These are phyloP conservation scores for Steinernema carpocapsae DNA, from an alignment of 2,888 invertebrate species.

Conservation along the genomic window DNA sequence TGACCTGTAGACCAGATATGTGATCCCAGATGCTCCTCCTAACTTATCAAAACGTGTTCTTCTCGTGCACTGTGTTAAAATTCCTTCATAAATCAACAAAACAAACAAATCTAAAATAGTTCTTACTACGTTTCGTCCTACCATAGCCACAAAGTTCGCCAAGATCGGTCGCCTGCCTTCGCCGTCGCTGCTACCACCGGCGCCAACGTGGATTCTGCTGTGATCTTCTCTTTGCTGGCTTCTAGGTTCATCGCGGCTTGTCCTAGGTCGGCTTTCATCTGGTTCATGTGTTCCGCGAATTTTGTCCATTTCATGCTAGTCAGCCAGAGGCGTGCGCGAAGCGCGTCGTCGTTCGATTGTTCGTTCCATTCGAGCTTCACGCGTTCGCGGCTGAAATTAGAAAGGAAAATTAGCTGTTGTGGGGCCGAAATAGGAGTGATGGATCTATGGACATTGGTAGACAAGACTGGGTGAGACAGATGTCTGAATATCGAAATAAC, in stretches of 20 bases:
- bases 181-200: background rate
- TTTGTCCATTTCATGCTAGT: conserved; percentile 54
- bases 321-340: conserved; percentile 59
- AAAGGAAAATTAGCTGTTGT: conserved; percentile 8
- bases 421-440: too few species aligned
- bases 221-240: conserved; percentile 4
- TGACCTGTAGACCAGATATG: background rate
- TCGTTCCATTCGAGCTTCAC: conserved; percentile 56
- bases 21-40: background rate
- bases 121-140: conserved; percentile 3
- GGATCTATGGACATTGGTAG: too few species aligned
- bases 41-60: background rate
- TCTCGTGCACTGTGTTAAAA: background rate
- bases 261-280: conserved; percentile 36
- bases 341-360: conserved; percentile 49
- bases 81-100: conserved; percentile 32
- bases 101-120: conserved; percentile 23
- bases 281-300: conserved; percentile 39
- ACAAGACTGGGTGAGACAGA: too few species aligned
- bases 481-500: too few species aligned
- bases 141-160: conserved; percentile 17
- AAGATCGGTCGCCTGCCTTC: background rate
- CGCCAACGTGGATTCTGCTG: background rate
- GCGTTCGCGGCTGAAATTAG: conserved; percentile 59
- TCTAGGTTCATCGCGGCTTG: conserved; percentile 12